These are phyloP conservation scores for Dilophus febrilis DNA, from an alignment of 2,888 invertebrate genomes.

Conservation along the genomic window DNA sequence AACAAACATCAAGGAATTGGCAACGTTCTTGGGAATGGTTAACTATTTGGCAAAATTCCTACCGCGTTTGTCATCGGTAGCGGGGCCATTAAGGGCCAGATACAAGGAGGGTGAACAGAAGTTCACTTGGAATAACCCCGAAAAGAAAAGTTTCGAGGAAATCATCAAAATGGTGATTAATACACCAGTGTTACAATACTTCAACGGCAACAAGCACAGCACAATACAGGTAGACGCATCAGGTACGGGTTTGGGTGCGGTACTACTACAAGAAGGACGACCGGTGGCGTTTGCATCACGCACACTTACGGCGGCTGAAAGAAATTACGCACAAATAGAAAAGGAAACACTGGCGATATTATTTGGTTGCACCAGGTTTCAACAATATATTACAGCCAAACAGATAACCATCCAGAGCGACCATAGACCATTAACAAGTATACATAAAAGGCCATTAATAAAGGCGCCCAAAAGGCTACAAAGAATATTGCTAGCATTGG, in stretches of 20 bases:
- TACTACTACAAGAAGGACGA: conserved; percentile 5
- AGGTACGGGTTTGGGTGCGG: conserved; percentile 5
- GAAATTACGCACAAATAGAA: conserved; percentile 10
- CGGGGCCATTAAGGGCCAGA: conserved; percentile 5
- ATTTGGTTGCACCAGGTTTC: conserved; percentile 10
- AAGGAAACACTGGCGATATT: conserved; percentile 11
- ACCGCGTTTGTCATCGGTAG: conserved; percentile 5
- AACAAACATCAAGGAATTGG: conserved; percentile 13
- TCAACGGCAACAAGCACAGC: neutral
- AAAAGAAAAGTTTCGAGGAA: conserved; percentile 9
- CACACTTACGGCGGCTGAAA: conserved; percentile 13
- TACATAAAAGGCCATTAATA: conserved; percentile 10
- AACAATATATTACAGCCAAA: conserved; percentile 12
- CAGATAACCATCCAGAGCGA: conserved; percentile 11
- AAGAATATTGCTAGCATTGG: conserved; percentile 10
- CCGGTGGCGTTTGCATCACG: conserved; percentile 13
- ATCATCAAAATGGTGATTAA: conserved; percentile 13
- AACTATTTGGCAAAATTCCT: conserved; percentile 9
- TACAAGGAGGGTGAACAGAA: conserved; percentile 13
- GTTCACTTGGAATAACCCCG: conserved; percentile 10
- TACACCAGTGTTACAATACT: conserved; percentile 6
- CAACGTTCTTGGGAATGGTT: conserved; percentile 15
- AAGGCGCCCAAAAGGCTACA: conserved; percentile 8
- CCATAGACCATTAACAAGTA: conserved; percentile 12
- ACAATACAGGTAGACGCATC: conserved; percentile 7